phyloP scores from a whole-genome alignment of 2,113 vertebrate species.

The Phylloscopus whistleri region DNA sequence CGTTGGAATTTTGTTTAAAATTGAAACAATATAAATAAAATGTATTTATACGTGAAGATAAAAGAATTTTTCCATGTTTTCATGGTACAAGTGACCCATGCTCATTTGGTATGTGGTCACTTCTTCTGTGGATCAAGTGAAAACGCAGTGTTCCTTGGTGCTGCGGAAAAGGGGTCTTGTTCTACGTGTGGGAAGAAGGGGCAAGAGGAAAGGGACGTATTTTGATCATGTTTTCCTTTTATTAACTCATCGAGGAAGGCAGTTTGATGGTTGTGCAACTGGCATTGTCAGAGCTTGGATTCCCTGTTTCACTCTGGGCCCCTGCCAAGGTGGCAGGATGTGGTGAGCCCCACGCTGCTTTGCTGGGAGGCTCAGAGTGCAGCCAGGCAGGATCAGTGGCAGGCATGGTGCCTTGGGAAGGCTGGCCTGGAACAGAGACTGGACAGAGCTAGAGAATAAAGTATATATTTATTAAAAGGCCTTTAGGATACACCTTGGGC shows the following conservation, averaged over 20 bases:
- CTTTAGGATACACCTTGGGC: neutral
- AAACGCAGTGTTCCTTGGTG: neutral
- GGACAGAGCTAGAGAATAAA: neutral
- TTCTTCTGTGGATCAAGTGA: neutral
- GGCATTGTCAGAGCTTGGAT: neutral
- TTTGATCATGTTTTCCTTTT: neutral
- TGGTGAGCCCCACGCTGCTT: accelerated
- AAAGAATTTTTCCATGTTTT: constrained; percentile 25
- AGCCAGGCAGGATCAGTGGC: neutral
- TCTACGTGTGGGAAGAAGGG: neutral
- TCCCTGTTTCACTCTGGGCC: neutral
- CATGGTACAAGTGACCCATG: neutral
- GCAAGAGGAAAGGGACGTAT: neutral
- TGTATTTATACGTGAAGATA: constrained; percentile 34
- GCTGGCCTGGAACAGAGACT: neutral
- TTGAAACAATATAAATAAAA: constrained; percentile 58
- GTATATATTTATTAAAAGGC: neutral
- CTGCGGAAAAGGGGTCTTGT: neutral
- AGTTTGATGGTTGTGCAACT: accelerated
- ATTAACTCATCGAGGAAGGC: neutral
- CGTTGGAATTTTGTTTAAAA: constrained; percentile 68
- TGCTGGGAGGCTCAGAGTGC: neutral
- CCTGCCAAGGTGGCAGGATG: neutral
- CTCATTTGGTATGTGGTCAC: neutral
- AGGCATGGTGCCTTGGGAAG: neutral